These are phyloP conservation scores for Glossophaga mutica DNA, from an alignment of 2,797 vertebrate genomes.

Conservation along the genomic window DNA sequence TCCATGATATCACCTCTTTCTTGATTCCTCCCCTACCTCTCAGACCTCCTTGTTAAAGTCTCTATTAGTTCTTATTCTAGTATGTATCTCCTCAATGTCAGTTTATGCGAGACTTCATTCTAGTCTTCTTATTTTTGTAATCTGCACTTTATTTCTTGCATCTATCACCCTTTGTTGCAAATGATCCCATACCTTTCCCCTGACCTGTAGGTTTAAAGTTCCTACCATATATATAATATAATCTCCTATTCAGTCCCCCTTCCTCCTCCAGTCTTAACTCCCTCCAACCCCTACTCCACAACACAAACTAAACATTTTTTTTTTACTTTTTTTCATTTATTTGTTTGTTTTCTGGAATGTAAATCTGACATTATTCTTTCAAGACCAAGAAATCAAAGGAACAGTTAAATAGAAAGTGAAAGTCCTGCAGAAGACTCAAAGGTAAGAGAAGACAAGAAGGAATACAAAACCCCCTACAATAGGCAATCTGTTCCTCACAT, in stretches of 20 bases:
- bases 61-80: neutral
- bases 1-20: neutral
- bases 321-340: neutral
- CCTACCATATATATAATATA: neutral
- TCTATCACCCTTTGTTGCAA: neutral
- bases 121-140: neutral
- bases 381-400: neutral
- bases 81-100: neutral
- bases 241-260: neutral
- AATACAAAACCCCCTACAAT: neutral
- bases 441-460: neutral
- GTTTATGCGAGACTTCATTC: neutral
- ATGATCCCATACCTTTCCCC: neutral
- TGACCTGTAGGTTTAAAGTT: neutral
- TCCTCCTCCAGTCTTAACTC: neutral
- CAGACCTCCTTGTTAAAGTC: neutral
- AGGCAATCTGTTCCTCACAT: neutral
- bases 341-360: neutral
- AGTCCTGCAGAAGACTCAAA: neutral
- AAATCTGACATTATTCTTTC: neutral
- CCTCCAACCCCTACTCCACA: neutral
- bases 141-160: neutral
- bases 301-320: neutral
- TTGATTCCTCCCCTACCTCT: neutral
- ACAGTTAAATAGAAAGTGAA: neutral